A percentile compares a stretch with the other conserved stretches of the same genome.
These are phyloP conservation scores for Erpornis zantholeuca DNA, from an alignment of 2,113 vertebrate species.

Conservation along the genomic window DNA sequence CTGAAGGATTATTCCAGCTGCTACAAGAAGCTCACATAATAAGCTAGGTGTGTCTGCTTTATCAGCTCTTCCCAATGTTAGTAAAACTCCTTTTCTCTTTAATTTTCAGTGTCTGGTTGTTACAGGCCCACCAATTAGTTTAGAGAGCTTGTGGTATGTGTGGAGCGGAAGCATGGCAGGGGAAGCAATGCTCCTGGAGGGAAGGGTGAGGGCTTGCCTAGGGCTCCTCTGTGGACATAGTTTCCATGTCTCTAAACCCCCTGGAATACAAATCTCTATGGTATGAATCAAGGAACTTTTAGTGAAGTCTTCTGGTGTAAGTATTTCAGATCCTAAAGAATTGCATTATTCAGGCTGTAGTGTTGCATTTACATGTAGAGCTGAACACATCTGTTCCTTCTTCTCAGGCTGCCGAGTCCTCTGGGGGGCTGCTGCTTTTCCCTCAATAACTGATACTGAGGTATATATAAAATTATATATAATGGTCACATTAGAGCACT, in stretches of 20 bases:
- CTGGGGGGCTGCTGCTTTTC: background rate
- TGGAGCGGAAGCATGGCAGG: background rate
- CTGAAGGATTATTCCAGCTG: background rate
- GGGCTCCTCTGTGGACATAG: background rate
- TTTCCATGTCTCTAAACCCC: background rate
- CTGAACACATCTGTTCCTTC: background rate
- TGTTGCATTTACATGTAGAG: background rate
- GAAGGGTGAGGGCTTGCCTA: background rate
- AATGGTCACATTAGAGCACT: background rate
- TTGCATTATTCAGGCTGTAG: background rate
- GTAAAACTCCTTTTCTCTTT: background rate
- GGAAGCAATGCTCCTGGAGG: background rate
- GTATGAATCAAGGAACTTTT: background rate
- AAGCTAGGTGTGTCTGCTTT: background rate
- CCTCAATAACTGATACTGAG: background rate
- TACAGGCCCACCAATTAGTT: background rate
- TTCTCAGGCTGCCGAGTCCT: background rate
- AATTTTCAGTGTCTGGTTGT: background rate
- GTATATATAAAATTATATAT: background rate
- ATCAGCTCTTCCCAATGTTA: background rate
- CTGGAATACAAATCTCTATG: background rate
- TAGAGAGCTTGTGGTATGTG: background rate
- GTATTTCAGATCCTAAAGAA: background rate
- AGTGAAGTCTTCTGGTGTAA: background rate
- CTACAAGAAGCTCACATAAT: background rate